These are phyloP conservation scores for Calcarius lapponicus DNA, from an alignment of 2,797 vertebrate species.

Conservation along the genomic window DNA sequence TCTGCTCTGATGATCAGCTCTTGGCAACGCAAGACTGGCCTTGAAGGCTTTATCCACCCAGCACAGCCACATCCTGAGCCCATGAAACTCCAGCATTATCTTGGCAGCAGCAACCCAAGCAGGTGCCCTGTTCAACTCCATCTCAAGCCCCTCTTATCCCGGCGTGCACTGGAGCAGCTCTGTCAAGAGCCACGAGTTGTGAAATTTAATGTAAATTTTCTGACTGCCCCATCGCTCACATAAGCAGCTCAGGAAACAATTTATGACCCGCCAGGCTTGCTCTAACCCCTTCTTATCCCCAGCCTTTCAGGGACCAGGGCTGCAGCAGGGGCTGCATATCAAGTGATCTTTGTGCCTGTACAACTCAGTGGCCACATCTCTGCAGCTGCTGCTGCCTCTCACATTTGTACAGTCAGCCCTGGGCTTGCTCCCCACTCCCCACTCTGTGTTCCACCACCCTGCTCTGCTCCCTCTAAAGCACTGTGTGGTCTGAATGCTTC, in stretches of 20 bases:
- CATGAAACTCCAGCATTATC: rapidly evolving
- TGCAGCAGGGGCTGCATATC: neutral
- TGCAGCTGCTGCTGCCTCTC: neutral
- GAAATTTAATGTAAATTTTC: neutral
- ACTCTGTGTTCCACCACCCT: rapidly evolving
- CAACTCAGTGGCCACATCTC: neutral
- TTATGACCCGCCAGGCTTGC: neutral
- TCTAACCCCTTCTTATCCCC: neutral
- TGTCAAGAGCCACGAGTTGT: neutral
- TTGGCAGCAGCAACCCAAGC: neutral
- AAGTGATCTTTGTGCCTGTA: neutral
- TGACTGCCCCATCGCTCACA: neutral
- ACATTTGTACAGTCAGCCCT: neutral
- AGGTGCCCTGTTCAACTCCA: neutral
- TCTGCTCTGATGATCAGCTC: neutral
- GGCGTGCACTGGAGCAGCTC: neutral
- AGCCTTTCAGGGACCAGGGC: neutral
- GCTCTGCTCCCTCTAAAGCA: neutral
- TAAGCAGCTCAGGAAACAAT: neutral
- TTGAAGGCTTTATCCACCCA: neutral
- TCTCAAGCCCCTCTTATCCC: neutral
- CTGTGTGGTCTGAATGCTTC: neutral
- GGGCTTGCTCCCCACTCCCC: neutral
- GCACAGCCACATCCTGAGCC: neutral
- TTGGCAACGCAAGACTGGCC: neutral